Conservation (phyloP, 2,797 vertebrate species). For the Protonibea diacanthus region DNA sequence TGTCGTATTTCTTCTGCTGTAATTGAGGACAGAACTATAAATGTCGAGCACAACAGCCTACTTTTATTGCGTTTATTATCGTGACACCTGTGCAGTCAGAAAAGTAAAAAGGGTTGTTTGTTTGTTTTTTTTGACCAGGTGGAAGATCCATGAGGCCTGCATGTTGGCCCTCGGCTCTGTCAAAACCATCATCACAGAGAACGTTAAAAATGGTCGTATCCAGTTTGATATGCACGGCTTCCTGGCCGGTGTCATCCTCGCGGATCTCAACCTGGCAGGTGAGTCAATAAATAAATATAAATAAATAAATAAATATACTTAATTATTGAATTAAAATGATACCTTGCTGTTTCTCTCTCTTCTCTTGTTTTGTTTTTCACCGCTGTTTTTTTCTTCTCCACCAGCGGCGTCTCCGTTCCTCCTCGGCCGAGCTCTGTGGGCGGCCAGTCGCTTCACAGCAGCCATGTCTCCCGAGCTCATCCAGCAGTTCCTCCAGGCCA, state of each 20-base stretch:
- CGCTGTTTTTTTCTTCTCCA: not conserved
- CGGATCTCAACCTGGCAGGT: conserved; percentile 96
- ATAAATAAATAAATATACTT: too few species aligned
- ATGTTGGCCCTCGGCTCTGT: conserved; percentile 98
- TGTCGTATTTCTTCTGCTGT: not conserved
- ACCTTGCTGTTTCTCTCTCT: not conserved
- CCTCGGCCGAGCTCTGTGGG: conserved; percentile 97
- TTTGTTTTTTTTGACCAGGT: conserved; percentile 86
- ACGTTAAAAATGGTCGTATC: conserved; percentile 94
- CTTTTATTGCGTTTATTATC: not conserved
- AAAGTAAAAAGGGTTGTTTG: not conserved
- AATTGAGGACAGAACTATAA: too few species aligned
- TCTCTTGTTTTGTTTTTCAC: not conserved
- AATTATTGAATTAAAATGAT: not conserved
- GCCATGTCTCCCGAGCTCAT: conserved; percentile 98
- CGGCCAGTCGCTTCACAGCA: conserved; percentile 96
- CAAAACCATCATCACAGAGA: conserved; percentile 96
- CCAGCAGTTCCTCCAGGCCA: conserved; percentile 98
- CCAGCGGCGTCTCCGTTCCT: conserved; percentile 94
- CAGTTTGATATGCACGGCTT: conserved; percentile 99
- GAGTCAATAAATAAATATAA: too few species aligned
- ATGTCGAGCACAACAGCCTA: not conserved
- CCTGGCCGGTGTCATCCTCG: conserved; percentile 93
- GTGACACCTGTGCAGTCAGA: not conserved
- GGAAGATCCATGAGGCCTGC: conserved; percentile 98